Base-by-base conservation (phyloP, 1,140 invertebrate genomes). In the Drosophila triauraria region DNA sequence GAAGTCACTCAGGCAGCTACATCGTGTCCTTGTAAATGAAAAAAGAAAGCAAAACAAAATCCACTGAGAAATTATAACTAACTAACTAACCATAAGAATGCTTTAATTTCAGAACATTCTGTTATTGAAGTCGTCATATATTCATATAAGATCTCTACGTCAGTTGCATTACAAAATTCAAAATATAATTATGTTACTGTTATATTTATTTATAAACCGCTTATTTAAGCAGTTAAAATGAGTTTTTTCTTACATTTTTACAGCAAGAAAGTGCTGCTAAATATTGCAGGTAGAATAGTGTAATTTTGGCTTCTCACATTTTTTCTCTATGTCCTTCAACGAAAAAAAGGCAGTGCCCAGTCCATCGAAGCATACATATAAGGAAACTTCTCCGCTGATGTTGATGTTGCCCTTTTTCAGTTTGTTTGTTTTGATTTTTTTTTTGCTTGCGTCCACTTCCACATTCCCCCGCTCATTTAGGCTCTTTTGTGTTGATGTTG, bases 391-490 rank as follows among this genome's bases (percentile, higher is more conserved):
- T 46, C 9, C 13, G 12, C 57, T 17, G 35, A 61, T 77, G 74
- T 76, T 35, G 72, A 48, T 77, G 74, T 68, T 77, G 74, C 42
- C 74, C 74, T 68, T 69, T 77, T 77, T 53, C 50, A 43, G 53
- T 59, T 58, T 70, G 42, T 50, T 57, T 65, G 51, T 65, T 65
- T 62, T 83, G 59, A 7, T 48, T 70, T 64, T 60, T 68, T 61
- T 50, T 48, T 25, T 17, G 20, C 6, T 30, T 30, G 3, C 17
- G 1, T 15, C 17, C 32, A 38, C 7, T 4, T 53, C 50, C 8
- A 25, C n/a, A 5, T 56, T 40, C 40, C 43, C 40, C n/a, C 48
- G 76, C 76, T 84, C 64, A 84, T 84, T 83, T 83, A 63, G 70
- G 35, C 57, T 40, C 61, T 57, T 83, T 80, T 83, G 76, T 83